A percentile compares a stretch with the other conserved stretches of the same genome.
These are phyloP conservation scores for Luperina nickerlii DNA, from an alignment of 2,888 invertebrate species.

Conservation along the genomic window DNA sequence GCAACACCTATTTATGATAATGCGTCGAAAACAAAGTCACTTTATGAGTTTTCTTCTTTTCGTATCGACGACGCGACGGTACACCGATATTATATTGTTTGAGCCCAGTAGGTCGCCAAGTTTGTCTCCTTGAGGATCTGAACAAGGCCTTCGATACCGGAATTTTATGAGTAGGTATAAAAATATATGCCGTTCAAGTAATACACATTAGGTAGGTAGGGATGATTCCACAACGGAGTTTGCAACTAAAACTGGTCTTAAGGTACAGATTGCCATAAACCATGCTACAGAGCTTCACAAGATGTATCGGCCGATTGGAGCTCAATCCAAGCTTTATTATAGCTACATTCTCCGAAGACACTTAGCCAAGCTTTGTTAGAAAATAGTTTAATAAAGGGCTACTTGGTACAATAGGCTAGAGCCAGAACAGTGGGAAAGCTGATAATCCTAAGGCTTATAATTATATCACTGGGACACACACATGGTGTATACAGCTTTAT, in stretches of 20 bases:
- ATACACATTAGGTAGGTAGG: neutral
- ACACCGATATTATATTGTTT: neutral
- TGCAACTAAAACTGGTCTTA: neutral
- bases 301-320: slow-evolving; percentile 11
- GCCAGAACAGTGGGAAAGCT: neutral
- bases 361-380: slow-evolving; percentile 14
- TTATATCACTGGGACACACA: too few species aligned
- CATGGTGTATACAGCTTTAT: too few species aligned
- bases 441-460: neutral
- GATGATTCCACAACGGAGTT: too few species aligned
- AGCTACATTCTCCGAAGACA: neutral
- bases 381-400: slow-evolving; percentile 5
- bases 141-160: neutral
- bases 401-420: neutral
- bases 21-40: neutral
- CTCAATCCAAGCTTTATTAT: slow-evolving; percentile 8
- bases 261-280: neutral
- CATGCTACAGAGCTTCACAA: slow-evolving; percentile 9
- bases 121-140: neutral
- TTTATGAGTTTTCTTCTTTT: neutral
- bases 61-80: neutral
- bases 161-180: neutral
- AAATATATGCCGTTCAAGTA: neutral
- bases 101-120: neutral
- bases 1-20: neutral